Evolutionary conservation across 2,888 invertebrate genomes (phyloP).

Genomic region (Ormia ochracea): DNA sequence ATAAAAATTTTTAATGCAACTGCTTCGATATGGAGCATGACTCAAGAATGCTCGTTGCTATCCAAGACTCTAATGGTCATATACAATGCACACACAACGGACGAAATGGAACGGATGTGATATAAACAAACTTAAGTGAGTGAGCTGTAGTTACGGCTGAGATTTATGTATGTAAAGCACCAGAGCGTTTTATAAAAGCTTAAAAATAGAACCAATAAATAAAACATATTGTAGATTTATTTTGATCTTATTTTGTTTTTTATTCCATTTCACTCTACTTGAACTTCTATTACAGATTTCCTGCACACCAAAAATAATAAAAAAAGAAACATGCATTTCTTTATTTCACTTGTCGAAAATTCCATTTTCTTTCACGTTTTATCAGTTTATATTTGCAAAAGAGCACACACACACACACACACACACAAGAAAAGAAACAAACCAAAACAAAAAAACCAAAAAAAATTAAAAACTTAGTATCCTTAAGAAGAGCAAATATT

Average conservation of each 20-base stretch:
- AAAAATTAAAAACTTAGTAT: conserved; percentile 24
- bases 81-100: neutral
- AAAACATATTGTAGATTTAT: conserved; percentile 37
- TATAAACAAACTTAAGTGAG: conserved; percentile 36
- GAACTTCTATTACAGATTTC: conserved; percentile 57
- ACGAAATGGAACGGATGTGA: conserved; percentile 41
- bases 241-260: neutral
- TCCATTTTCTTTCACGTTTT: conserved; percentile 46
- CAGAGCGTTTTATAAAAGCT: conserved; percentile 56
- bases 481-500: conserved; percentile 55
- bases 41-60: neutral
- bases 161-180: conserved; percentile 59
- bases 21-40: neutral
- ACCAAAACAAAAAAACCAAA: conserved; percentile 1
- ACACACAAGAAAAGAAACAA: too few species aligned
- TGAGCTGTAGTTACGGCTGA: conserved; percentile 32
- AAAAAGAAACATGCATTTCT: neutral
- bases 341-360: conserved; percentile 12
- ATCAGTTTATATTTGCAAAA: conserved; percentile 33
- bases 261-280: conserved; percentile 17
- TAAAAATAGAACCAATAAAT: conserved; percentile 36
- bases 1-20: conserved; percentile 19
- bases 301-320: conserved; percentile 27
- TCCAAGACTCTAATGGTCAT: conserved; percentile 35
- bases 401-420: conserved; percentile 13